These are phyloP conservation scores for Tuberolachnus salignus DNA, from an alignment of 2,888 invertebrate genomes.

Conservation along the genomic window DNA sequence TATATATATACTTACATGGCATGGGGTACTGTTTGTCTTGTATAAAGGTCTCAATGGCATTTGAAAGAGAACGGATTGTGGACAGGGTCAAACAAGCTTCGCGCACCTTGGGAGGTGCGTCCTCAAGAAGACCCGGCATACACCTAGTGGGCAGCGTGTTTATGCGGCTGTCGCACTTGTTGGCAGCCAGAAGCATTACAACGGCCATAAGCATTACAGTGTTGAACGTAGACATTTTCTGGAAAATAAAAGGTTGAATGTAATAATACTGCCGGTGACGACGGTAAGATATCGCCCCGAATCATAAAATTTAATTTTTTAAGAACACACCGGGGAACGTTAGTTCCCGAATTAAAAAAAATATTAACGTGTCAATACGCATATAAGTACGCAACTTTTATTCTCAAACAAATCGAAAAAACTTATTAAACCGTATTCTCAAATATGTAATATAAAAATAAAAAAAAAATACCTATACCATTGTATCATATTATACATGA, in stretches of 20 bases:
- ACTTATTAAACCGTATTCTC: too few relatives aligned
- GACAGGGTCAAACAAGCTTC: conserved; percentile 72
- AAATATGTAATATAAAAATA: too few relatives aligned
- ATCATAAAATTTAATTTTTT: too few relatives aligned
- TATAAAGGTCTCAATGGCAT: conserved; percentile 68
- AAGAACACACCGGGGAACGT: too few relatives aligned
- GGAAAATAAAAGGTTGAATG: not conserved
- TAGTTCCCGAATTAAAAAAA: too few relatives aligned
- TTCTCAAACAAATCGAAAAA: too few relatives aligned
- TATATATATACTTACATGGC: conserved; percentile 55
- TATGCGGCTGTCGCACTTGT: conserved; percentile 36
- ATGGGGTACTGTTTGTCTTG: conserved; percentile 65
- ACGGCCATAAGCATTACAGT: conserved; percentile 8
- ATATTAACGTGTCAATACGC: too few relatives aligned
- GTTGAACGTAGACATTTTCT: conserved; percentile 31
- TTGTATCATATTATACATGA: too few relatives aligned
- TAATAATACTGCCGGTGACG: too few relatives aligned
- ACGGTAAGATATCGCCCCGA: too few relatives aligned
- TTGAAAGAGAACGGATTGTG: conserved; percentile 70
- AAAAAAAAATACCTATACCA: too few relatives aligned
- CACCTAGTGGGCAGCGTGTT: conserved; percentile 66
- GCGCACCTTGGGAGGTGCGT: conserved; percentile 70
- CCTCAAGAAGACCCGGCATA: conserved; percentile 68
- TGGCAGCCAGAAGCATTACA: conserved; percentile 8
- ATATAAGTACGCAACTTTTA: too few relatives aligned